Percentiles rank a stretch among this genome's conserved stretches.
Conservation (phyloP, 2,888 invertebrate species). For the Incurvaria masculella region DNA sequence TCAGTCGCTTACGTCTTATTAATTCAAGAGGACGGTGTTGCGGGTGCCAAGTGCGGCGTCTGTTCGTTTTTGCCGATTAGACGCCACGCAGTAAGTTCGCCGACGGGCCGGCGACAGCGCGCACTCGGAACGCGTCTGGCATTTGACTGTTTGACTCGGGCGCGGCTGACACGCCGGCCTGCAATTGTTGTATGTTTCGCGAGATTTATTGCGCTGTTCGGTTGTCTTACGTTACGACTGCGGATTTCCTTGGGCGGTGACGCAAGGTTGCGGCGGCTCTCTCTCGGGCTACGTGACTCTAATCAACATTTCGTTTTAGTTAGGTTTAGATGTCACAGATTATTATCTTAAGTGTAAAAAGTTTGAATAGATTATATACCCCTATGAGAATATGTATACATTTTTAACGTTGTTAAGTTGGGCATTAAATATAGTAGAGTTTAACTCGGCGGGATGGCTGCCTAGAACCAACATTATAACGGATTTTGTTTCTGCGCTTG, state of each 20-base stretch:
- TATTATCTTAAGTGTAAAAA: too few species aligned
- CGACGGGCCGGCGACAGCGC: neutral
- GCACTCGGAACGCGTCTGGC: too few species aligned
- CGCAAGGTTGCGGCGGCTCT: neutral
- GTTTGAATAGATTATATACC: too few species aligned
- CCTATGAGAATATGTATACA: too few species aligned
- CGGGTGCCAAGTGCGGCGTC: neutral
- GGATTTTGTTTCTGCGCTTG: too few species aligned
- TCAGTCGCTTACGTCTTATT: neutral
- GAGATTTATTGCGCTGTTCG: neutral
- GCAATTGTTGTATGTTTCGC: neutral
- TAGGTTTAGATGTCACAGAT: too few species aligned
- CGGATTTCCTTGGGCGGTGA: neutral
- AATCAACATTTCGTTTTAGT: too few species aligned
- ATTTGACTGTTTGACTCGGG: neutral
- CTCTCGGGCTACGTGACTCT: neutral
- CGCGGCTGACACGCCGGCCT: neutral
- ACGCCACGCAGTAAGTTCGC: neutral
- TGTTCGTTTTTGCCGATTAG: neutral
- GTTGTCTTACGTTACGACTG: too few species aligned
- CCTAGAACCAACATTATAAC: too few species aligned
- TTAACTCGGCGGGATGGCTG: too few species aligned
- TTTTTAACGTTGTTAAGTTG: too few species aligned
- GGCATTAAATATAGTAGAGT: too few species aligned
- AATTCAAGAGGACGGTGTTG: neutral